These are phyloP conservation scores for Neogale vison DNA, from an alignment of 2,113 vertebrate species.

Conservation along the genomic window DNA sequence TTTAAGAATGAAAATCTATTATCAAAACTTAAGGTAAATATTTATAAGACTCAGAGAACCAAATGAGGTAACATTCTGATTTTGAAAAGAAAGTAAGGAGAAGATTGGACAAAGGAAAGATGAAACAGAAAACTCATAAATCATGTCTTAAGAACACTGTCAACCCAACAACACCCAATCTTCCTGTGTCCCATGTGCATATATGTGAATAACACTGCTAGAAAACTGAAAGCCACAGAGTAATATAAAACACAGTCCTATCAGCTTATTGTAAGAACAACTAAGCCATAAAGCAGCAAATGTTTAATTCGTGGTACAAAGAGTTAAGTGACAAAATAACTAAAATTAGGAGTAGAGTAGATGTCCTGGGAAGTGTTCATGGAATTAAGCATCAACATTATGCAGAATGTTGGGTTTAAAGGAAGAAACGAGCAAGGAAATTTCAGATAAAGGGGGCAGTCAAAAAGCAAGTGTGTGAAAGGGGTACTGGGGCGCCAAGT, in stretches of 20 bases:
- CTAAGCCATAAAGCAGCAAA: background rate
- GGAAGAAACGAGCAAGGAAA: background rate
- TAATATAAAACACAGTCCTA: background rate
- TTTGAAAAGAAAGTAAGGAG: background rate
- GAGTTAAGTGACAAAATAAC: background rate
- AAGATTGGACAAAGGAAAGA: background rate
- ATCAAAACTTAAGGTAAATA: background rate
- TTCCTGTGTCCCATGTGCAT: background rate
- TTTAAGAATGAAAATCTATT: constrained; percentile 11
- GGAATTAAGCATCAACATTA: background rate
- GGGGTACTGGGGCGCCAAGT: background rate
- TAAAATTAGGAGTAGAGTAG: background rate
- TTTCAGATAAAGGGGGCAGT: background rate
- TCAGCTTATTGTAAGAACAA: background rate
- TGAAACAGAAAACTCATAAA: background rate
- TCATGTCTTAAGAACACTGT: background rate
- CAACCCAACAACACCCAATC: background rate
- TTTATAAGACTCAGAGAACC: background rate
- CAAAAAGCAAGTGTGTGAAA: background rate
- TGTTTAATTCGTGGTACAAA: background rate
- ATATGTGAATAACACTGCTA: background rate
- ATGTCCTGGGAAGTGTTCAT: background rate
- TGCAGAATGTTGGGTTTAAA: background rate
- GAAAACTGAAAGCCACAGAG: background rate
- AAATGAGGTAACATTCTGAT: background rate